A percentile compares a stretch with the other conserved stretches of the same genome.
phyloP scores from a whole-genome alignment of 1,140 invertebrate species.

The Drosophila pachea region DNA sequence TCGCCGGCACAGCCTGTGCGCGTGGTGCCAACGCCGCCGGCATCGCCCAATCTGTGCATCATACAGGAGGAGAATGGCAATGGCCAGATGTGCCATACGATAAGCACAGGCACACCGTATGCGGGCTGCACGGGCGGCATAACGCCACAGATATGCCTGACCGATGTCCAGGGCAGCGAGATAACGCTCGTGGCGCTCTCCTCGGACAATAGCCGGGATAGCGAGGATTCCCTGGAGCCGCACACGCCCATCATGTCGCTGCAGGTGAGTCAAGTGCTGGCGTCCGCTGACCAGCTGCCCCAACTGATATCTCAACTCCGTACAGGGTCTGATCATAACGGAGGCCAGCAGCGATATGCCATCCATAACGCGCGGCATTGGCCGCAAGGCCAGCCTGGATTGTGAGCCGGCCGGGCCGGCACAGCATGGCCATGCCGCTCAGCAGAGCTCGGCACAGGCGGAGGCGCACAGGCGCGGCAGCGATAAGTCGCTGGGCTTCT shows the following conservation, averaged over 20 bases:
- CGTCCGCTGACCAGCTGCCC: too few relatives aligned
- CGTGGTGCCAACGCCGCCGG: slow-evolving; percentile 74
- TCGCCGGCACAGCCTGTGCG: slow-evolving; percentile 81
- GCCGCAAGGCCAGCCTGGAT: slow-evolving; percentile 83
- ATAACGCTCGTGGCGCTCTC: slow-evolving; percentile 87
- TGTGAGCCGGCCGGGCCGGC: slow-evolving; percentile 69
- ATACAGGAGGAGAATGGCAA: slow-evolving; percentile 88
- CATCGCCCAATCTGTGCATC: slow-evolving; percentile 86
- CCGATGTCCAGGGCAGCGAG: slow-evolving; percentile 92
- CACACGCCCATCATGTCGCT: slow-evolving; percentile 78
- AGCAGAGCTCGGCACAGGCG: slow-evolving; percentile 17
- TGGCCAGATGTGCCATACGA: slow-evolving; percentile 70
- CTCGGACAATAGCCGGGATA: slow-evolving; percentile 83
- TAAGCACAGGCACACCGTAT: slow-evolving; percentile 69
- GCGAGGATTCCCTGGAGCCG: slow-evolving; percentile 77
- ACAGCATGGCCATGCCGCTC: slow-evolving; percentile 16
- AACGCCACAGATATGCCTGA: slow-evolving; percentile 90
- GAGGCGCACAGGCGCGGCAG: slow-evolving; percentile 79
- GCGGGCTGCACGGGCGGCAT: slow-evolving; percentile 65
- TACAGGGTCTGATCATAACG: slow-evolving; percentile 84
- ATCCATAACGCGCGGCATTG: slow-evolving; percentile 89
- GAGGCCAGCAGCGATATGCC: slow-evolving; percentile 87
- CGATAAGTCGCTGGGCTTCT: slow-evolving; percentile 84
- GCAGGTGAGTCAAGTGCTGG: slow-evolving; percentile 53
- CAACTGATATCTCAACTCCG: slow-evolving; percentile 30